Base-by-base conservation (phyloP, 2,888 invertebrate species). In the Dicycla oo region DNA sequence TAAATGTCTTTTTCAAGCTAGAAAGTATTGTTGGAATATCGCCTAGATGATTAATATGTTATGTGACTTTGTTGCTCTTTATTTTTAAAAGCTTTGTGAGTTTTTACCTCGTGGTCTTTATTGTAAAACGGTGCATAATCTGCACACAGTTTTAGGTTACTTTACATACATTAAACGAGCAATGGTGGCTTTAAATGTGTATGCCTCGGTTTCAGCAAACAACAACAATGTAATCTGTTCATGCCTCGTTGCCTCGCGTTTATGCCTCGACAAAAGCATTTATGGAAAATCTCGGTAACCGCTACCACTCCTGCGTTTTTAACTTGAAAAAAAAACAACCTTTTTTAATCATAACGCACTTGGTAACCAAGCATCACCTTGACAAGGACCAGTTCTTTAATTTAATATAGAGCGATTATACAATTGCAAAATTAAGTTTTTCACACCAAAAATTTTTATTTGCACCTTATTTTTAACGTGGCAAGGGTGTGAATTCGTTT, bases 361-460 rank as follows among this genome's bases (percentile, higher is more conserved):
- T 85, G 67, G 84, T 84, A 91, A 90, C 89, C 67, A 73, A 78
- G 74, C 69, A 79, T 87, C 80, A 87, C 93, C 93, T 93, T 92
- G 92, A 87, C 88, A 91, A 87, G 85, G 88, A 88, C 86, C 84
- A 85, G 87, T 87, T 83, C 51, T 80, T 83, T 75, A 89, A 90
- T 90, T 90, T 89, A 89, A 91, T 91, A 87, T 88, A 85, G 88
- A 89, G 87, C 91, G 90, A 91, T 91, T 91, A 89, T 85, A 86
- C 74, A 75, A 83, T 80, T 76, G 67, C 86, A 82, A 87, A 83
- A 82, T 71, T 78, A 76, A 56, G 10, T 43, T 72, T 70, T 75
- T 75, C 73, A 65, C 66, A 45, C 57, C 38, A 78, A 72, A 69
- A 76, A 60, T 30, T 7, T 30, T 30, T 58, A 51, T 30, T 62